Evolutionary conservation across 2,113 vertebrate genomes (phyloP), one percentile per base, ranked within the genome.

Genomic region (Chaetops frenatus): DNA sequence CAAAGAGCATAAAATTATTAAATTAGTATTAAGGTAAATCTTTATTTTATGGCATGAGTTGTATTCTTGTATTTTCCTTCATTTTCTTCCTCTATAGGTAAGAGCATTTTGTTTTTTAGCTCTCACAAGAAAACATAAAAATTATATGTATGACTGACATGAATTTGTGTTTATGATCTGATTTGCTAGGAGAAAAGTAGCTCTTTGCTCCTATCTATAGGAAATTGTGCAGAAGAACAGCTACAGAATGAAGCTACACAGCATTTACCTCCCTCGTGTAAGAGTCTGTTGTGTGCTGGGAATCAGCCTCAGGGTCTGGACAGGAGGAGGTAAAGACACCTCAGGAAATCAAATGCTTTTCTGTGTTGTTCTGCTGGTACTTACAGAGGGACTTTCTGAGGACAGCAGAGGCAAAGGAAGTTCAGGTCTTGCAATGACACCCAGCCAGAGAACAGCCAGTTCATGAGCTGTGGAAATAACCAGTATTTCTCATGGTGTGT

Each of bases 91-190:
- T 65, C 36, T 58, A 0, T 24, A 54, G 38, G 29, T 33, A 90
- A 83, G 20, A 5, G 8, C 0, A 0, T 5, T 54, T 53, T 48
- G 9, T 0, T 62, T 85, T 72, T 45, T 38, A 74, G 33, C 42
- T 84, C 54, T 28, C 33, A 60, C 1, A 9, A 62, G 35, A 40
- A 87, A 89, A 67, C 56, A 74, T 21, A 42, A 71, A 77, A 78
- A 47, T 61, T 3, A 15, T 24, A 12, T 17, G 3, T 81, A 23
- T 66, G 60, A 38, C 27, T 91, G 64, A 22, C 21, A 18, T 21
- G 10, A 28, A 56, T 85, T 81, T 77, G 62, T 69, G 33, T 73
- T 69, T 65, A 69, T 88, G 53, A 50, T 67, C 28, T 82, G 67
- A 53, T 66, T 73, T 69, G 36, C 74, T 79, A 22, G 74, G 85